A percentile compares a stretch with the other conserved stretches of the same genome.
Conservation (phyloP, 2,797 vertebrate genomes). For the Okamejei kenojei region DNA sequence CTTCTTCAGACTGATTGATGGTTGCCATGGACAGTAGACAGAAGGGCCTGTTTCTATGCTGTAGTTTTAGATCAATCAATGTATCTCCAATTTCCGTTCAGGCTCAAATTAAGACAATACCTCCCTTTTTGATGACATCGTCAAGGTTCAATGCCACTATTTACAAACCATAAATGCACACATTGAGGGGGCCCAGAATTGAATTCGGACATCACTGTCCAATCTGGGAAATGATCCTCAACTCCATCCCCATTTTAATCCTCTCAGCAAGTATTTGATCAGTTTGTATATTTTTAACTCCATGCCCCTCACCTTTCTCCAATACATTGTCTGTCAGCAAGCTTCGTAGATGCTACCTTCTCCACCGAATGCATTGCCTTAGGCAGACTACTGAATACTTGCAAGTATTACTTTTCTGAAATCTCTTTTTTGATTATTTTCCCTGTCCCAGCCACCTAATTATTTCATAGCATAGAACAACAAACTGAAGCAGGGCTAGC, state of each 20-base stretch:
- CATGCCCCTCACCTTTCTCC: neutral
- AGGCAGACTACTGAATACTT: neutral
- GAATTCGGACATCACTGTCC: neutral
- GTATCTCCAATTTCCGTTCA: neutral
- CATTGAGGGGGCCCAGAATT: neutral
- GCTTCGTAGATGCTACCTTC: neutral
- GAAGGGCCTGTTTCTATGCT: no score
- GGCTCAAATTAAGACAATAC: neutral
- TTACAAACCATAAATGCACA: neutral
- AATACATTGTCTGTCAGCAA: neutral
- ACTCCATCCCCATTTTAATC: neutral
- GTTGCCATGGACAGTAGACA: no score
- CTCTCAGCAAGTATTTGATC: neutral
- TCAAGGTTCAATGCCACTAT: neutral
- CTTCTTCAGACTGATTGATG: no score
- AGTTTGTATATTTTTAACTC: neutral
- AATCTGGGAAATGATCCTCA: neutral
- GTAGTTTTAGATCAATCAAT: no score
- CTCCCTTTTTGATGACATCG: neutral
- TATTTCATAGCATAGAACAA: no score
- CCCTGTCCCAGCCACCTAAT: neutral
- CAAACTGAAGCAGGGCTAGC: no score
- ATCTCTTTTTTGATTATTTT: neutral
- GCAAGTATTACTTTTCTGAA: neutral
- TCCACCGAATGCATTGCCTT: neutral